These are phyloP conservation scores for Zonitis immaculata DNA, from an alignment of 2,888 invertebrate species.

Conservation along the genomic window DNA sequence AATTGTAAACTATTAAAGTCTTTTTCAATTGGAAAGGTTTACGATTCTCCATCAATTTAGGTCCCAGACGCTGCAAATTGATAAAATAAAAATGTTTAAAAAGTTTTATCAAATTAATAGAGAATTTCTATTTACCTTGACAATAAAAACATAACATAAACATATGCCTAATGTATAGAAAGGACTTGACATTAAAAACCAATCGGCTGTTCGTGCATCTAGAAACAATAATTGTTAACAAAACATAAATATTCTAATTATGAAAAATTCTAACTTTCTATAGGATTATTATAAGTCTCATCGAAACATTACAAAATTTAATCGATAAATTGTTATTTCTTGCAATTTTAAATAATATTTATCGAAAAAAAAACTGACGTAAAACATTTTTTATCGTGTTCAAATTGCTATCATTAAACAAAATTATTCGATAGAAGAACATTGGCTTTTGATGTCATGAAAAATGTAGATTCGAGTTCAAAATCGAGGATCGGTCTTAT, in stretches of 20 bases:
- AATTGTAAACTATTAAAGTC: slow-evolving; percentile 59
- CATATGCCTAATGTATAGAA: slow-evolving; percentile 88
- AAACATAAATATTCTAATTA: background rate
- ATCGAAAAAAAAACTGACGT: no score
- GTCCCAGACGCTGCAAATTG: slow-evolving; percentile 68
- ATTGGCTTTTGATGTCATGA: no score
- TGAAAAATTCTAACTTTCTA: background rate
- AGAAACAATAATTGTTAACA: background rate
- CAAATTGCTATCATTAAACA: no score
- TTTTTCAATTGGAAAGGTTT: slow-evolving; percentile 74
- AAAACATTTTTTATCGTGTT: no score
- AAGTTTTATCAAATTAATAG: background rate
- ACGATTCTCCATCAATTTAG: slow-evolving; percentile 86
- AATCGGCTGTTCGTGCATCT: slow-evolving; percentile 86
- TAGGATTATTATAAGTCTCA: background rate
- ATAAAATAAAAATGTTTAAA: slow-evolving; percentile 17
- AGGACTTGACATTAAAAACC: slow-evolving; percentile 92
- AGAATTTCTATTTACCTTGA: no score
- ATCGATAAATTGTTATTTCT: background rate
- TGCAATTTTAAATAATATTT: no score
- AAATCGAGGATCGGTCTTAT: no score
- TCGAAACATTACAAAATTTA: background rate
- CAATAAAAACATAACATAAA: slow-evolving; percentile 81
- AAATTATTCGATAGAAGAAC: no score
- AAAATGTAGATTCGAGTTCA: no score